phyloP scores from a whole-genome alignment of 2,888 invertebrate genomes.

The Nephrotoma guestfalica region DNA sequence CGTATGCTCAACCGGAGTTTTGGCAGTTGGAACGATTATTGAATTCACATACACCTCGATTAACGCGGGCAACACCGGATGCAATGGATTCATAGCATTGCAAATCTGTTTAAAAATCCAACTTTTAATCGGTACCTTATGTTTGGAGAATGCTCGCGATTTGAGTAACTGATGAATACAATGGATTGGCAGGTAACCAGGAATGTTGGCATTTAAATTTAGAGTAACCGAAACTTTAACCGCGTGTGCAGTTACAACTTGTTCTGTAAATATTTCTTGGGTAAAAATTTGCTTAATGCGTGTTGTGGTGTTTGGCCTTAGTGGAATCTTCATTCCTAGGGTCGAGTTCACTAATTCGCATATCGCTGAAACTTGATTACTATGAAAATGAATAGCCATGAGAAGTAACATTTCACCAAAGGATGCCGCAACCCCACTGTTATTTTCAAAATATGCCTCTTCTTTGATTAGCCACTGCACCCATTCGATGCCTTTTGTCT shows the following conservation, averaged over 20 bases:
- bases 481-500: conserved; percentile 82
- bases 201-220: conserved; percentile 72
- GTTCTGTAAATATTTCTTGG: conserved; percentile 93
- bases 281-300: conserved; percentile 88
- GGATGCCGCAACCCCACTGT: conserved; percentile 71
- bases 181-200: conserved; percentile 88
- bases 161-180: conserved; percentile 92
- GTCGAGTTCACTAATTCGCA: conserved; percentile 89
- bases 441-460: conserved; percentile 76
- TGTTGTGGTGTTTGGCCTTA: conserved; percentile 70
- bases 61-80: conserved; percentile 82
- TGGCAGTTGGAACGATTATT: conserved; percentile 55
- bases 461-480: conserved; percentile 84
- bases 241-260: conserved; percentile 90
- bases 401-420: conserved; percentile 91
- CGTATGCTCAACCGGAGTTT: conserved; percentile 57
- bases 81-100: conserved; percentile 74
- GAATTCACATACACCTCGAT: conserved; percentile 93
- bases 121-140: conserved; percentile 88
- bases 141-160: conserved; percentile 87
- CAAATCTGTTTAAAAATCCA: conserved; percentile 95
- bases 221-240: conserved; percentile 91
- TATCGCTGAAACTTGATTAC: conserved; percentile 84
- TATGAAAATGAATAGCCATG: conserved; percentile 95
- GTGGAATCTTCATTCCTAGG: conserved; percentile 85